A percentile compares a stretch with the other conserved stretches of the same genome.
These are phyloP conservation scores for Synergus gifuensis DNA, from an alignment of 2,888 invertebrate species.

Conservation along the genomic window DNA sequence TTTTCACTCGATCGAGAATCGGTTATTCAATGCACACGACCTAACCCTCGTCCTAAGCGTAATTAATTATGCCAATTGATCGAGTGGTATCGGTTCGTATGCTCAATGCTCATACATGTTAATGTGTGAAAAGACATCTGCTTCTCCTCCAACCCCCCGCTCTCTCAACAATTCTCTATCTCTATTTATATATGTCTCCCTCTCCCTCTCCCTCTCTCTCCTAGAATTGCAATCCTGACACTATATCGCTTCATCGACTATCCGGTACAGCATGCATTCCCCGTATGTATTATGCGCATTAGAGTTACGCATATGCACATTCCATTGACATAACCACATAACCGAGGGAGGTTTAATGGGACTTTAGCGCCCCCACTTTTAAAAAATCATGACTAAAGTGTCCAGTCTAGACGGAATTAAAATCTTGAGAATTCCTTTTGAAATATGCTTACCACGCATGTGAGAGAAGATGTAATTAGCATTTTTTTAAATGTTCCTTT, in stretches of 20 bases:
- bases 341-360: conserved; percentile 17
- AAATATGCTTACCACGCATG: neutral
- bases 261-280: conserved; percentile 25
- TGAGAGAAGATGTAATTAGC: neutral
- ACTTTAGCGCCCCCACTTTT: neutral
- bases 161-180: conserved; percentile 9
- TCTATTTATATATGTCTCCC: neutral
- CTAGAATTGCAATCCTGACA: conserved; percentile 33
- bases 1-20: conserved; percentile 53
- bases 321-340: conserved; percentile 14
- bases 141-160: conserved; percentile 52
- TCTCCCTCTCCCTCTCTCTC: conserved; percentile 17
- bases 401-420: neutral
- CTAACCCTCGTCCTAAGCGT: conserved; percentile 54
- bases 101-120: conserved; percentile 64
- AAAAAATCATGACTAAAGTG: conserved; percentile 11
- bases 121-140: conserved; percentile 68
- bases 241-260: conserved; percentile 35
- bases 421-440: neutral
- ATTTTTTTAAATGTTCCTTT: neutral
- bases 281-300: conserved; percentile 27
- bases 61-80: conserved; percentile 72
- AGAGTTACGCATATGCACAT: conserved; percentile 33
- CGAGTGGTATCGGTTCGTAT: conserved; percentile 63
- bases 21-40: conserved; percentile 53